Evolutionary conservation across 2,888 invertebrate genomes (phyloP).

Genomic region (Watsonalla binaria): DNA sequence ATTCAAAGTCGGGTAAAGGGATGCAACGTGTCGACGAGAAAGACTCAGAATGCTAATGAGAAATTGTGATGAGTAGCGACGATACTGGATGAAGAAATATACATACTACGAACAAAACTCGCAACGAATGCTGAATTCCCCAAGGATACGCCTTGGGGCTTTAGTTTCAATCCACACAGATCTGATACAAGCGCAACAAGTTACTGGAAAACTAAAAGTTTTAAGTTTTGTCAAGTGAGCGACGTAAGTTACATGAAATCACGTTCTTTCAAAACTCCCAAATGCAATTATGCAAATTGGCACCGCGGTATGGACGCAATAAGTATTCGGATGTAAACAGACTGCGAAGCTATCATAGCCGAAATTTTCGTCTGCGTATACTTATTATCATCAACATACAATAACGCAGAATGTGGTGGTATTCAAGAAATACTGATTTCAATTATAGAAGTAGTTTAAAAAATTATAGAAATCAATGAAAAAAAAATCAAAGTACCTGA

Average conservation of each 20-base stretch:
- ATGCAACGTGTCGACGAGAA: conserved; percentile 14
- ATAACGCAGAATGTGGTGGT: too few species aligned
- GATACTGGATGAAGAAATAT: conserved; percentile 9
- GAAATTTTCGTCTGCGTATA: too few species aligned
- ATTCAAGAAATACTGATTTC: too few species aligned
- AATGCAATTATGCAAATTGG: too few species aligned
- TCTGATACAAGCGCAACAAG: neutral
- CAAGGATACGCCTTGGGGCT: neutral
- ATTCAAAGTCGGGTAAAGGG: conserved; percentile 18
- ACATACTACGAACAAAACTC: neutral
- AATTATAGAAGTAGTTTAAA: too few species aligned
- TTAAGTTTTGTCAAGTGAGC: neutral
- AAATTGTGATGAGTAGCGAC: conserved; percentile 23
- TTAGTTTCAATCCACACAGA: neutral
- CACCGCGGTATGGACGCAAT: too few species aligned
- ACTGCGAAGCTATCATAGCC: too few species aligned
- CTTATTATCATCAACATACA: too few species aligned
- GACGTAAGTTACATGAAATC: neutral
- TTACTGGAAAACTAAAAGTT: neutral
- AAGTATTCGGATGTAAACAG: too few species aligned
- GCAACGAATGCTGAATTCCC: neutral
- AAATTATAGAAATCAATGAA: too few species aligned
- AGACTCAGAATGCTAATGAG: conserved; percentile 33
- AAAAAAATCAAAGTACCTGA: too few species aligned
- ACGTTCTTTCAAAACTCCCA: too few species aligned